Conservation (phyloP, 2,888 invertebrate species). For the Hipparchia semele region DNA sequence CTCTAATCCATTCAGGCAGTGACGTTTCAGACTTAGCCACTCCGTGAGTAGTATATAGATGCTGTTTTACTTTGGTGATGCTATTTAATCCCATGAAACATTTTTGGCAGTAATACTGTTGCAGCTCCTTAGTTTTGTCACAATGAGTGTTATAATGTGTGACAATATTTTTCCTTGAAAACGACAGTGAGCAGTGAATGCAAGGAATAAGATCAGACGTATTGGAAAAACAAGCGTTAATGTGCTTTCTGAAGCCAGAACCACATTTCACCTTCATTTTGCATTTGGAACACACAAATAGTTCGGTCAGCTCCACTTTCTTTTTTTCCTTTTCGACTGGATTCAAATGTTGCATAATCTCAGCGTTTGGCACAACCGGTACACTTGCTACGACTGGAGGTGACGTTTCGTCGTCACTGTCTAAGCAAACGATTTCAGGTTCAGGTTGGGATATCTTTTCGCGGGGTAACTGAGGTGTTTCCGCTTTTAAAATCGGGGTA, state of each 20-base stretch:
- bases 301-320: conserved; percentile 26
- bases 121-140: neutral
- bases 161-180: conserved; percentile 44
- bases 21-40: neutral
- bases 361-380: conserved; percentile 35
- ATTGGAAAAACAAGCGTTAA: conserved; percentile 40
- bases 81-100: conserved; percentile 45
- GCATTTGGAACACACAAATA: conserved; percentile 61
- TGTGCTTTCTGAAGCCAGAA: conserved; percentile 55
- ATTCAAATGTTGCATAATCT: neutral
- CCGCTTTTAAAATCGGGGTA: conserved; percentile 51
- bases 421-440: conserved; percentile 56
- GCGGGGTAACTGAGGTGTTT: conserved; percentile 43
- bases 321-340: conserved; percentile 1
- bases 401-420: conserved; percentile 69
- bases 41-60: conserved; percentile 49
- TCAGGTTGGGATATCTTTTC: conserved; percentile 27
- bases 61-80: conserved; percentile 45
- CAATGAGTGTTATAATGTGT: conserved; percentile 50
- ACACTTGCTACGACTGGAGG: conserved; percentile 49
- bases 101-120: conserved; percentile 47
- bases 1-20: neutral
- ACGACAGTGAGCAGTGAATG: conserved; percentile 41
- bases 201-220: conserved; percentile 42
- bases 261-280: conserved; percentile 40